A percentile compares a stretch with the other conserved stretches of the same genome.
Conservation (phyloP, 1,140 invertebrate genomes). For the Dendrolimus kikuchii region DNA sequence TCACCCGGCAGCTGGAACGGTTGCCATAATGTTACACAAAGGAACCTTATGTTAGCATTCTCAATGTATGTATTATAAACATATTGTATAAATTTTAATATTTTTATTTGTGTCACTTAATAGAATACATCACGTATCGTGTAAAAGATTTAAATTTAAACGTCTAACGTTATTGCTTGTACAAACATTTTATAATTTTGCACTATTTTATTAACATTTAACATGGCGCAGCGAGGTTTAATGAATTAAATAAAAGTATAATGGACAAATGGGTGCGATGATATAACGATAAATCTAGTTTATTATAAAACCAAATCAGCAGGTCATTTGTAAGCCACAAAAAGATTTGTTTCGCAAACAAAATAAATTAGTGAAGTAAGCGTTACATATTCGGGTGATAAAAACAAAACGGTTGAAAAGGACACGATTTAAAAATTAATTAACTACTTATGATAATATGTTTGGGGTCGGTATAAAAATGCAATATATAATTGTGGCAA, state of each 20-base stretch:
- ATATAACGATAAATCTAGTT: slow-evolving; percentile 11
- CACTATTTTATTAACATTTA: no score
- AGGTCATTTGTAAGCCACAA: slow-evolving; percentile 10
- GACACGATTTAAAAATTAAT: slow-evolving; percentile 55
- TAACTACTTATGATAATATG: slow-evolving; percentile 55
- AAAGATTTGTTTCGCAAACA: slow-evolving; percentile 30
- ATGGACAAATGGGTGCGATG: neutral
- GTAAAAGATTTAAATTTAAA: no score
- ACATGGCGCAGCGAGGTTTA: no score
- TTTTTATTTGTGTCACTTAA: no score
- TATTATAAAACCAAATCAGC: slow-evolving; percentile 6
- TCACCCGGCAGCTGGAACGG: slow-evolving; percentile 44
- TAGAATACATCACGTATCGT: no score
- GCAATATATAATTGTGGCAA: slow-evolving; percentile 48
- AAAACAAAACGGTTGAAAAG: slow-evolving; percentile 39
- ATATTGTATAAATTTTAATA: no score
- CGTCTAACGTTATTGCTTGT: no score
- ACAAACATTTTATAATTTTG: no score
- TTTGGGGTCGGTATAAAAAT: slow-evolving; percentile 36
- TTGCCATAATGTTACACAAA: slow-evolving; percentile 31
- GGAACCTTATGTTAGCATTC: slow-evolving; percentile 25
- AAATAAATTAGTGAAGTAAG: slow-evolving; percentile 24
- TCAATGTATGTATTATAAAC: neutral
- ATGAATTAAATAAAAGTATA: no score
- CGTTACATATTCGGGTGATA: slow-evolving; percentile 30